phyloP scores from a whole-genome alignment of 64 coral and sea anemone genomes.

The Anthopleura sola region DNA sequence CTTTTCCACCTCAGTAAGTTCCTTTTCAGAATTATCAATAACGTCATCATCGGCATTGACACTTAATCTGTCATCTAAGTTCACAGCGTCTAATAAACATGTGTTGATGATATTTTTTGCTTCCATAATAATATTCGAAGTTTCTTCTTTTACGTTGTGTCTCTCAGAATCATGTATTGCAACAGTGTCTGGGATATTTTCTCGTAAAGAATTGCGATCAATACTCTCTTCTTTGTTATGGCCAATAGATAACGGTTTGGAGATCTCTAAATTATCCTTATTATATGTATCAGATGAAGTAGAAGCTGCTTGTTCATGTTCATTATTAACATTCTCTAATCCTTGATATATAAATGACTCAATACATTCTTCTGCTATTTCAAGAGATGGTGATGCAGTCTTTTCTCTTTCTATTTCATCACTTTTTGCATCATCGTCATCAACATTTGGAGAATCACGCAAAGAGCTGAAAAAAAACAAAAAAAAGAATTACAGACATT shows the following conservation, averaged over 20 bases:
- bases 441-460: neutral
- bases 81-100: neutral
- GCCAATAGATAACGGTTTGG: neutral
- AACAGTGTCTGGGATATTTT: neutral
- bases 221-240: neutral
- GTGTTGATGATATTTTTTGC: neutral
- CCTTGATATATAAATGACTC: constrained; percentile 18
- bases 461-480: neutral
- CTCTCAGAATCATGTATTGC: neutral
- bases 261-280: neutral
- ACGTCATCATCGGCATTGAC: constrained; percentile 7
- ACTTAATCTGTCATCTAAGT: constrained; percentile 1
- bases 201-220: neutral
- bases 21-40: constrained; percentile 9
- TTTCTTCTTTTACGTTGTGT: neutral
- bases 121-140: neutral
- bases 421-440: neutral
- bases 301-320: neutral
- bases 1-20: neutral
- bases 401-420: constrained; percentile 12
- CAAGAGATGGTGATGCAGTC: neutral
- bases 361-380: constrained; percentile 10
- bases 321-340: neutral
- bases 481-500: neutral
- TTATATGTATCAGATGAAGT: neutral